These are phyloP conservation scores for Ceyx erithaca DNA, from an alignment of 2,797 vertebrate genomes.

Conservation along the genomic window DNA sequence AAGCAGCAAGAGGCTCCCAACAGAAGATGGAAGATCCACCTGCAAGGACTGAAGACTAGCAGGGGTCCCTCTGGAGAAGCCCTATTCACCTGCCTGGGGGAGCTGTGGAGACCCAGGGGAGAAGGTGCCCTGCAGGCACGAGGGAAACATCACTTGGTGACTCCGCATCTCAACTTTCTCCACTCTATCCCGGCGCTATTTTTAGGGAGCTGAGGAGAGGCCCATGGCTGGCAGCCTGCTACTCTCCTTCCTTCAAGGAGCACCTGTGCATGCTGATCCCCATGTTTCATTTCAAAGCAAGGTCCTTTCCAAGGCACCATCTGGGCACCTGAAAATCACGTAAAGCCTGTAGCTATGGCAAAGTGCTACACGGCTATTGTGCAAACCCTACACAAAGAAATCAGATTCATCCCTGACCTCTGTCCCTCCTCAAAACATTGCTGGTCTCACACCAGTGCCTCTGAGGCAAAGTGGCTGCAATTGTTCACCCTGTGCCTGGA, in stretches of 20 bases:
- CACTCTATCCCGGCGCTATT: not conserved
- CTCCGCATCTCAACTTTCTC: not conserved
- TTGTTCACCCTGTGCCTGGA: not conserved
- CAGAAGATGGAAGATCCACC: not conserved
- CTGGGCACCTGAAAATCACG: not conserved
- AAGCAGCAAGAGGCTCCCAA: not conserved
- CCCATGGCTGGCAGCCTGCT: rapidly evolving
- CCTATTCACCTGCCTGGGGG: not conserved
- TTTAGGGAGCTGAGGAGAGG: not conserved
- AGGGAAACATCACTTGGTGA: not conserved
- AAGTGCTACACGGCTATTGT: not conserved
- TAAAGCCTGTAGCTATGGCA: not conserved
- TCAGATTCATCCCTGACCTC: not conserved
- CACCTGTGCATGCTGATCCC: not conserved
- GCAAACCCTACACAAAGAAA: not conserved
- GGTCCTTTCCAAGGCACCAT: not conserved
- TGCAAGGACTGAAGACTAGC: not conserved
- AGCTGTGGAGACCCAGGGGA: not conserved
- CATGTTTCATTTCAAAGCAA: not conserved
- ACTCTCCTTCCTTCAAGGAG: not conserved
- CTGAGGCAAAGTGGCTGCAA: not conserved
- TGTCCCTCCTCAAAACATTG: not conserved
- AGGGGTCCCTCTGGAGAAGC: not conserved
- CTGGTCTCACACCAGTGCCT: not conserved
- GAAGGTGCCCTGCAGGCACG: not conserved